These are phyloP conservation scores for Drosophila watanabei DNA, from an alignment of 1,140 invertebrate genomes.

Conservation along the genomic window DNA sequence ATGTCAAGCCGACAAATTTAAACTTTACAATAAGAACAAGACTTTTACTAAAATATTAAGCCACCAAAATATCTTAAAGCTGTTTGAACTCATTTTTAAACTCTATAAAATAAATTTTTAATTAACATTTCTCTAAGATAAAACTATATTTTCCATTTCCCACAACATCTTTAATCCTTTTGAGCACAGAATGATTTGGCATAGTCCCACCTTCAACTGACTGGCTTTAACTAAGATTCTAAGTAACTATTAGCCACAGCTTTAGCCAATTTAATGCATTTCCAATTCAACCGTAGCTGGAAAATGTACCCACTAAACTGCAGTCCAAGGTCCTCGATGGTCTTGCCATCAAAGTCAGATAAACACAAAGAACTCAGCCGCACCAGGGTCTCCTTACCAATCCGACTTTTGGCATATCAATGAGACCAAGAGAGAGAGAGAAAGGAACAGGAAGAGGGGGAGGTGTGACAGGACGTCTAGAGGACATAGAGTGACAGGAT, in stretches of 20 bases:
- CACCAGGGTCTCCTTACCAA: background rate
- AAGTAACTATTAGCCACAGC: constrained; percentile 28
- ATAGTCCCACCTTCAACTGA: background rate
- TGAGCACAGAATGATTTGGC: background rate
- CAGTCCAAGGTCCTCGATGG: constrained; percentile 22
- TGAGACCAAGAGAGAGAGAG: constrained; percentile 14
- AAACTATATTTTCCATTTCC: too few species aligned
- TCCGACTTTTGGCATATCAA: constrained; percentile 64
- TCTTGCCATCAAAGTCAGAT: constrained; percentile 19
- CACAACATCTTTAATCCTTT: background rate
- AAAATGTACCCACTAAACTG: constrained; percentile 20
- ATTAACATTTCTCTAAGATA: too few species aligned
- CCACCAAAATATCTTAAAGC: too few species aligned
- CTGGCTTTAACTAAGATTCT: constrained; percentile 7
- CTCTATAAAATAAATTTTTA: too few species aligned
- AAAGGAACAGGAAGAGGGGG: background rate
- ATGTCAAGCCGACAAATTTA: too few species aligned
- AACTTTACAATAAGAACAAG: too few species aligned
- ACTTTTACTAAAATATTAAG: too few species aligned
- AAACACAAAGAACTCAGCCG: constrained; percentile 20
- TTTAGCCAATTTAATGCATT: constrained; percentile 17
- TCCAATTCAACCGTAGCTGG: background rate
- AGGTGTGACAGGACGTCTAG: background rate
- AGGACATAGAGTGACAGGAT: constrained; percentile 19
- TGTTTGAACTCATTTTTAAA: too few species aligned